A percentile compares a stretch with the other conserved stretches of the same genome.
Conservation (phyloP, 2,888 invertebrate genomes). For the Panorpa germanica region DNA sequence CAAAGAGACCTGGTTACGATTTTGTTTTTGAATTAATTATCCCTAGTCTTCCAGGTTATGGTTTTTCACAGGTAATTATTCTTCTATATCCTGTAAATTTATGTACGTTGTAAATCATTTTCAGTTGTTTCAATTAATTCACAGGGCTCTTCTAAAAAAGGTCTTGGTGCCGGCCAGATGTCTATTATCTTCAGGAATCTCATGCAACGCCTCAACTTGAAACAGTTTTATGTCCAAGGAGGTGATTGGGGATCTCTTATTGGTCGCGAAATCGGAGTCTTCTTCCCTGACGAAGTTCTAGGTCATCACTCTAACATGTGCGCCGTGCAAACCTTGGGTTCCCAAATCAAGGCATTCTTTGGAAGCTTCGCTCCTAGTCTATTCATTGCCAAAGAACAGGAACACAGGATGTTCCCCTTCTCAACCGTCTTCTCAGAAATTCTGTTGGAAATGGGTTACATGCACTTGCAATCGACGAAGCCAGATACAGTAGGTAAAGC, state of each 20-base stretch:
- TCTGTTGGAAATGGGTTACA: constrained; percentile 33
- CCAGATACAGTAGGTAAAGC: constrained; percentile 67
- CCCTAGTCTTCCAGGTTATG: constrained; percentile 51
- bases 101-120: too few species aligned
- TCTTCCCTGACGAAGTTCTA: constrained; percentile 39
- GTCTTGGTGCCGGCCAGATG: constrained; percentile 33
- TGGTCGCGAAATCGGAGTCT: constrained; percentile 35
- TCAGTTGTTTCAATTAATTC: too few species aligned
- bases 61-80: constrained; percentile 39
- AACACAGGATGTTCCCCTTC: constrained; percentile 29
- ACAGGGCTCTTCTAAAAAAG: constrained; percentile 31
- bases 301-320: constrained; percentile 46
- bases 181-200: constrained; percentile 39
- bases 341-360: constrained; percentile 22
- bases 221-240: constrained; percentile 48
- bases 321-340: constrained; percentile 17
- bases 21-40: constrained; percentile 49
- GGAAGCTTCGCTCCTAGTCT: constrained; percentile 34
- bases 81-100: too few species aligned
- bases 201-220: constrained; percentile 44
- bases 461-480: constrained; percentile 72
- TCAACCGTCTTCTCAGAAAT: constrained; percentile 15
- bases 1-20: constrained; percentile 26
- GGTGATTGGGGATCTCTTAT: constrained; percentile 69
- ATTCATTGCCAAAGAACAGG: constrained; percentile 28